Evolutionary conservation across 1,140 invertebrate species (phyloP), one percentile per base, ranked within the genome.

Genomic region (Muscidifurax raptorellus): DNA sequence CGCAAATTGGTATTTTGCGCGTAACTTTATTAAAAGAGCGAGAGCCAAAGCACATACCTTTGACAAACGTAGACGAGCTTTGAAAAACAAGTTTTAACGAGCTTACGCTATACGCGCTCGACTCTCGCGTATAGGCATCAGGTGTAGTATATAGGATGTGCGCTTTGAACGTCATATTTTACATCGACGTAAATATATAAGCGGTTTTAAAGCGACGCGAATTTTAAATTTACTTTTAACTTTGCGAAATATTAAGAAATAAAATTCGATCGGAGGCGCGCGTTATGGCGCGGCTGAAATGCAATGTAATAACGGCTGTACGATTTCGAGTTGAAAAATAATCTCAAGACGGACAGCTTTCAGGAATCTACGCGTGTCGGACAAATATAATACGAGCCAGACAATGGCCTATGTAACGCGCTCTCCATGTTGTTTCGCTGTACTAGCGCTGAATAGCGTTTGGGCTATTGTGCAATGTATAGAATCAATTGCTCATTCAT

Each of bases 401-500:
- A 74, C 71, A 74, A 74, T 74, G 30, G 71, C 6, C 71, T 13
- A 13, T 40, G 71, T 32, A 74, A 74, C 15, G 3, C 71, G 28
- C 36, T 6, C 36, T 6, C 30, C 27, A 12, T 40, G 22, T 72
- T 72, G 28, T 32, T 74, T 32, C 18, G 30, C 40, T 22, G 10
- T 40, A 22, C 28, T 74, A 40, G 30, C 30, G 71, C 18, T 22
- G 32, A 36, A 30, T 74, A 40, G 22, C 67, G 67, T 32, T 40
- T 36, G 71, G 27, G 12, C 15, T 40, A 74, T 74, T 74, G 71
- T 74, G 32, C 71, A 74, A 74, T 74, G 71, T 18, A n/a, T 22
- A 74, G 71, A 74, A 74, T 36, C 32, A 74, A 74, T 74, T n/a
- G 71, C 71, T 40, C 32, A 74, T 74, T 36, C 32, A 40, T 74